Evolutionary conservation across 2,797 vertebrate species (phyloP), one percentile per base, ranked within the genome.

Genomic region (Sebastes steindachneri): DNA sequence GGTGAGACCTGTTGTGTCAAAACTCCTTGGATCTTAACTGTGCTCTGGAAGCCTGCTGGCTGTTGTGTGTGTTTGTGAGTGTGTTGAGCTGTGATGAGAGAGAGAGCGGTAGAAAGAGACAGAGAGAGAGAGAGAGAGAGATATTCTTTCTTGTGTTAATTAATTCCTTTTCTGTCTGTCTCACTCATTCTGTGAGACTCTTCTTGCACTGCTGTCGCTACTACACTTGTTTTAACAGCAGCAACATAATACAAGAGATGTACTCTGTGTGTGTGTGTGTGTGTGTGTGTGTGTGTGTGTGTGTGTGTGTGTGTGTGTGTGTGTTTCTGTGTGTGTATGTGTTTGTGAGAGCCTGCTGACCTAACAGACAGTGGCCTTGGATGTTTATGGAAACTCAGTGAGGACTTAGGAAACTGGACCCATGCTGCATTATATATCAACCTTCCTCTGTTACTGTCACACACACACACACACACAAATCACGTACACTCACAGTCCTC

Each of bases 321-420:
- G 33, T 64, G 28, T 54, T 57, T 68, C 54, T 45, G 77, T 66
- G 51, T 33, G 17, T 37, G 10, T 55, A 71, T 28, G 66, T 62
- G 41, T 21, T 33, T 14, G 73, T 12, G 54, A 14, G 64, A 69
- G 62, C 59, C 31, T 69, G 53, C 58, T 80, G 85, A 86, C 53
- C 72, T 55, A 41, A 84, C 67, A 73, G 62, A 83, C 78, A 82
- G 75, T n/a, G 19, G 75, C 31, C 37, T 75, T 88, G 68, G 71
- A 85, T 93, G 92, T 92, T 93, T 93, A 91, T 93, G 91, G 92
- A 94, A 94, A 93, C 89, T 92, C 59, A 68, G 77, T 62, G 75
- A 83, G 88, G 82, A 89, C 77, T 90, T 71, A 35, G 75, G 91
- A 91, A 92, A 94, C 90, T 88, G 70, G 85, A 94, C 67, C 86